Conservation (phyloP, 2,888 invertebrate species). For the Perizoma affinitatum region DNA sequence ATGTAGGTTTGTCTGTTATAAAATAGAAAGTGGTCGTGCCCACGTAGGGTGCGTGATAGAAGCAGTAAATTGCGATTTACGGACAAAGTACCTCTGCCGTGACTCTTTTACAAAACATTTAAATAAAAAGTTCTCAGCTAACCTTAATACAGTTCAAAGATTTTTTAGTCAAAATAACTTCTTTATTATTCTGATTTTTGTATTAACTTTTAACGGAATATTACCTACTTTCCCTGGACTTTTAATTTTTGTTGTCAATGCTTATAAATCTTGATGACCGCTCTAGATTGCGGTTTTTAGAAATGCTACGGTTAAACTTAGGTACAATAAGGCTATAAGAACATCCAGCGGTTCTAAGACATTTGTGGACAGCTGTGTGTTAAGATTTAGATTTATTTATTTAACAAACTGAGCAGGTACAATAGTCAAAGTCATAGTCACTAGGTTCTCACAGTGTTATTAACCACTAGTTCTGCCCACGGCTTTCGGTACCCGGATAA, state of each 20-base stretch:
- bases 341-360: no score
- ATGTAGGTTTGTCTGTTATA: not conserved
- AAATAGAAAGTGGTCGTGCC: constrained; percentile 21
- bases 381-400: no score
- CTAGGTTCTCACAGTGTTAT: no score
- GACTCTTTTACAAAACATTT: constrained; percentile 30
- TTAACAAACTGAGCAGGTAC: no score
- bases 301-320: not conserved
- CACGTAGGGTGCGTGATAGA: constrained; percentile 19
- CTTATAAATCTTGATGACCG: constrained; percentile 7
- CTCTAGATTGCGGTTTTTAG: constrained; percentile 1
- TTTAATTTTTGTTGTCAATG: constrained; percentile 1
- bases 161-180: constrained; percentile 24
- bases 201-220: constrained; percentile 15
- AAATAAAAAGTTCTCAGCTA: constrained; percentile 26
- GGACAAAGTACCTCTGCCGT: constrained; percentile 24
- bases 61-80: constrained; percentile 28
- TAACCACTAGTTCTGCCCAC: no score
- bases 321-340: no score
- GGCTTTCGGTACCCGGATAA: no score
- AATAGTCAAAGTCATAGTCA: no score
- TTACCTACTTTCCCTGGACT: constrained; percentile 11
- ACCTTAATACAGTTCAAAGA: constrained; percentile 25
- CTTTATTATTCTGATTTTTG: constrained; percentile 17
- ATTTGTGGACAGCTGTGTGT: no score